phyloP scores from a whole-genome alignment of 2,888 invertebrate genomes.

The Drosophila koepferae region DNA sequence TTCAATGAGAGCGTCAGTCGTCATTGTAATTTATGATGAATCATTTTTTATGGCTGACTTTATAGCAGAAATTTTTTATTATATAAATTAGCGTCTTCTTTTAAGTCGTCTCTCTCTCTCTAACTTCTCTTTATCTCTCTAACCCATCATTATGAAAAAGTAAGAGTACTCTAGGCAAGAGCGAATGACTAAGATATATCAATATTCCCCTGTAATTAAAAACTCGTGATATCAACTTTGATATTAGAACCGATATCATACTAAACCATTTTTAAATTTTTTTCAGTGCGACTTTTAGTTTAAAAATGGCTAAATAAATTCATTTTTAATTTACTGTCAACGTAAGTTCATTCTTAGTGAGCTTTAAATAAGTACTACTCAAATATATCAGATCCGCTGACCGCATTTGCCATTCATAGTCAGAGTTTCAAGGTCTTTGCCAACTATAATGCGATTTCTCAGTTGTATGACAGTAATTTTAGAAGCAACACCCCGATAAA shows the following conservation, averaged over 20 bases:
- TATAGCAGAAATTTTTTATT: not conserved
- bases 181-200: not conserved
- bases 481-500: not conserved
- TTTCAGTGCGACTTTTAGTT: too few relatives aligned
- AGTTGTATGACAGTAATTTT: not conserved
- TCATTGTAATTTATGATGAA: not conserved
- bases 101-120: not conserved
- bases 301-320: too few relatives aligned
- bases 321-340: not conserved
- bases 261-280: too few relatives aligned
- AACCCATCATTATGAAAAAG: too few relatives aligned
- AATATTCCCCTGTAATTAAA: too few relatives aligned
- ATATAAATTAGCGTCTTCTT: not conserved
- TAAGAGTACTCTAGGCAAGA: not conserved
- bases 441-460: not conserved
- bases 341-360: not conserved
- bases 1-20: not conserved
- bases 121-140: not conserved
- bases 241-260: too few relatives aligned
- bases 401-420: not conserved
- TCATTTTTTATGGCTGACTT: not conserved
- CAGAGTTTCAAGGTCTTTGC: slow-evolving; percentile 1
- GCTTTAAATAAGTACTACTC: not conserved
- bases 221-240: too few relatives aligned
- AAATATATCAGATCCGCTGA: not conserved